Evolutionary conservation across 2,113 vertebrate species (phyloP), one percentile per base, ranked within the genome.

Genomic region (Mustela lutreola): DNA sequence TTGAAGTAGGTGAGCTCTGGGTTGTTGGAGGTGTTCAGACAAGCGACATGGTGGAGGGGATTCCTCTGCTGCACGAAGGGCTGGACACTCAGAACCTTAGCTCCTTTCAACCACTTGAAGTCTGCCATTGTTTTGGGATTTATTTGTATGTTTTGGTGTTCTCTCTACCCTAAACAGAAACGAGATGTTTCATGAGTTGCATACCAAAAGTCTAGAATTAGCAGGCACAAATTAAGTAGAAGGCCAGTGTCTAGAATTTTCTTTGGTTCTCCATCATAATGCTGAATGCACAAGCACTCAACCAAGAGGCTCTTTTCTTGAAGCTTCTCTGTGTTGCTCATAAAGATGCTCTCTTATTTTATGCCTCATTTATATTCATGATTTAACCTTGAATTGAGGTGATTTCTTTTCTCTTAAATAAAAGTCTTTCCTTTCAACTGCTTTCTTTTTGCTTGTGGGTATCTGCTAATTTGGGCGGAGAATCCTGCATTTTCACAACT

Each of bases 281-380:
- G 73, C 56, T 14, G 53, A 87, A 82, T 22, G 53, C 80, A 76
- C 31, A 91, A 28, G 31, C 53, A 36, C n/a, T 91, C 56, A 79
- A 31, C 2, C 7, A 90, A 92, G 58, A 91, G 63, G 18, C 71
- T 91, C 24, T 65, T 75, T 60, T 75, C 90, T 83, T 75, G 36
- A 97, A 48, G 58, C 31, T 82, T 93, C 36, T 88, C n/a, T 11
- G 7, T 82, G 67, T 91, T 92, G 91, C 85, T 88, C 45, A 53
- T 75, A 53, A 94, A 96, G 87, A 79, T 89, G 76, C 31, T 70
- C 96, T 89, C 91, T 95, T 89, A 80, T 80, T 95, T 82, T 76
- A 31, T 81, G 58, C n/a, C 18, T 94, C 65, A 45, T 95, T 80
- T 79, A 56, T 97, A 95, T 87, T 95, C 33, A 45, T 76, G 73